Conservation (phyloP, 64 coral and sea anemone genomes). For the Anthopleura sola region DNA sequence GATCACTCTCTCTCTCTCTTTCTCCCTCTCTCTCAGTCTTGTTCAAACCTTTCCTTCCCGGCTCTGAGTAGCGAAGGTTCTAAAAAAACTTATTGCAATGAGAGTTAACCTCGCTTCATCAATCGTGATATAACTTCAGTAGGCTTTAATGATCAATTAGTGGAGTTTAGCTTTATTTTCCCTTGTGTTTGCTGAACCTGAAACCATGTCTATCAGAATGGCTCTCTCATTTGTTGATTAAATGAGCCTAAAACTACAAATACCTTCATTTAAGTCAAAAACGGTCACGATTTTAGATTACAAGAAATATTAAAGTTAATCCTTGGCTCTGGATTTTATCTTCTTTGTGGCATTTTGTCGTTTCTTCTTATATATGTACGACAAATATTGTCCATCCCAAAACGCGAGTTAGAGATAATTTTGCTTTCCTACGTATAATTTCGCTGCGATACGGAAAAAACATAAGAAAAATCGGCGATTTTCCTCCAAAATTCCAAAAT, state of each 20-base stretch:
- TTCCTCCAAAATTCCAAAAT: no score
- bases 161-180: neutral
- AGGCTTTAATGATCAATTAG: neutral
- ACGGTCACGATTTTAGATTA: neutral
- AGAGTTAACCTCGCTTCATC: neutral
- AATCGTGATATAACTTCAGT: neutral
- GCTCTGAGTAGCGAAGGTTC: no score
- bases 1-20: neutral
- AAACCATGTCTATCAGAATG: neutral
- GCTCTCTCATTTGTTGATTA: neutral
- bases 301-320: neutral
- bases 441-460: no score
- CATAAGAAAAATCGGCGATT: no score
- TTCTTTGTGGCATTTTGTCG: neutral
- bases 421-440: no score
- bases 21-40: neutral
- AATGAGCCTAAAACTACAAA: neutral
- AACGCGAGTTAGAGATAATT: no score
- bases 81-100: no score
- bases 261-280: neutral
- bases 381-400: no score
- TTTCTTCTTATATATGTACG: neutral
- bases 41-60: no score
- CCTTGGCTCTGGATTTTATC: neutral
- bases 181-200: neutral